Conservation (phyloP, 23 tunicate species). For the Ascidia mentula region DNA sequence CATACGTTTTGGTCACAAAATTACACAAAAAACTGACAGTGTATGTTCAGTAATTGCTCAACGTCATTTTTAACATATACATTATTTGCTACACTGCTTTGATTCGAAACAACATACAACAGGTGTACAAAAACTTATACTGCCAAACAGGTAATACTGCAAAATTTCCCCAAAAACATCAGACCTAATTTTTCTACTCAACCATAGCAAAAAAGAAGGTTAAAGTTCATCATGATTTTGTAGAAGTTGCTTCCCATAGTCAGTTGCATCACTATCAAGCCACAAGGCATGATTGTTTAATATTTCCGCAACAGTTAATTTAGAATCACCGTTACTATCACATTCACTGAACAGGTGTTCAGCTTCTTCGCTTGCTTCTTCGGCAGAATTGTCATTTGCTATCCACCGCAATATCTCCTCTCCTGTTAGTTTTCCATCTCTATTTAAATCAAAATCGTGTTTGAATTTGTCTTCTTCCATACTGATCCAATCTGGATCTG, state of each 20-base stretch:
- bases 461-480: conserved; percentile 62
- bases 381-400: conserved; percentile 53
- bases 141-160: no score
- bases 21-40: no score
- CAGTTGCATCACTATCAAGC: conserved; percentile 89
- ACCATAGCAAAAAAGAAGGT: no score
- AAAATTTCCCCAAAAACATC: no score
- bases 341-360: conserved; percentile 70
- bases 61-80: no score
- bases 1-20: no score
- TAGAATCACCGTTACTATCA: conserved; percentile 52
- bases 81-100: no score
- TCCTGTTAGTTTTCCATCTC: conserved; percentile 35
- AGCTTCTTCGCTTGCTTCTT: conserved; percentile 70
- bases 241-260: conserved; percentile 64
- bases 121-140: no score
- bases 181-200: no score
- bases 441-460: conserved; percentile 57
- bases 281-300: conserved; percentile 58
- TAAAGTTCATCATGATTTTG: conserved; percentile 80
- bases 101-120: no score
- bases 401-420: conserved; percentile 81
- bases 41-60: no score
- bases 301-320: conserved; percentile 64
- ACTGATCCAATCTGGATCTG: conserved; percentile 58